phyloP scores from a whole-genome alignment of 2,797 vertebrate genomes.

The Streptopelia turtur region DNA sequence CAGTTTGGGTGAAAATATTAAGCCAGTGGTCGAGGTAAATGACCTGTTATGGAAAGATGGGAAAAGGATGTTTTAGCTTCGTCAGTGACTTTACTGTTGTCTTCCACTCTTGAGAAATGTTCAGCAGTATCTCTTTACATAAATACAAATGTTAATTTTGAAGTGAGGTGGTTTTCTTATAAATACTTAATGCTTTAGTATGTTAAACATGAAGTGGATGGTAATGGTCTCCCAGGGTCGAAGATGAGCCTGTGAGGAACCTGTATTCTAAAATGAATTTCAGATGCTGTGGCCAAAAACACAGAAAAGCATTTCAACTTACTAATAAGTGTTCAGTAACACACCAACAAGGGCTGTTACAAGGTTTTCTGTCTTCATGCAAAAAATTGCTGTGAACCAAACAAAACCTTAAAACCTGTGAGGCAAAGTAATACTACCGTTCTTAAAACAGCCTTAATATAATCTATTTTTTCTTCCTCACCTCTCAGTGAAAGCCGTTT shows the following conservation, averaged over 20 bases:
- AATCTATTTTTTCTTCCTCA: background rate
- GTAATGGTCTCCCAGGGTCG: background rate
- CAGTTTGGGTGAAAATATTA: background rate
- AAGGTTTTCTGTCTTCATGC: background rate
- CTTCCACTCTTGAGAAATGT: background rate
- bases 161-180: background rate
- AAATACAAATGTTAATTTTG: background rate
- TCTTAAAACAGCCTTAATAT: background rate
- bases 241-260: background rate
- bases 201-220: background rate
- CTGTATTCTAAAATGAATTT: background rate
- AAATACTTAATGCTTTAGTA: background rate
- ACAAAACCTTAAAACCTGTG: background rate
- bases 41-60: background rate
- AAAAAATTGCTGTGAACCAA: background rate
- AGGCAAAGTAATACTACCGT: background rate
- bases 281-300: background rate
- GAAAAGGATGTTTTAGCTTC: background rate
- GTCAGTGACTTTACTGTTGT: background rate
- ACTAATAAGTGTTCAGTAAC: background rate
- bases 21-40: background rate
- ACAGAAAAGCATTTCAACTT: background rate
- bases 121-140: background rate
- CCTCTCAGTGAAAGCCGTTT: background rate
- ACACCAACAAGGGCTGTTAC: background rate